A percentile compares a stretch with the other conserved stretches of the same genome.
Evolutionary conservation across 2,888 invertebrate genomes (phyloP).

Genomic region (Drosophila aldrichi): DNA sequence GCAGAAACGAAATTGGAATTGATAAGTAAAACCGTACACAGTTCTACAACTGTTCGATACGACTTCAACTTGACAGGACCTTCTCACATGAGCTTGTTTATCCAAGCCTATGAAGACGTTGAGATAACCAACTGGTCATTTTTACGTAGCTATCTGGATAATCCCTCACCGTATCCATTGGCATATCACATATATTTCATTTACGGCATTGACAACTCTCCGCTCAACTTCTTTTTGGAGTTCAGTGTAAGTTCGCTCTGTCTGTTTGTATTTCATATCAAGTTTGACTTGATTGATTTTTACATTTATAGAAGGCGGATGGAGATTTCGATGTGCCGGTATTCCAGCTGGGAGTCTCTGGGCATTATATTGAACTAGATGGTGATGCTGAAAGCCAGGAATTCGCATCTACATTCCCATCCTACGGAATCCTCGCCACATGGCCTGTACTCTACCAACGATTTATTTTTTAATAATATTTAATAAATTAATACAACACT

Average conservation of each 20-base stretch:
- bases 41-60: conserved; percentile 51
- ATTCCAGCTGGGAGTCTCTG: conserved; percentile 85
- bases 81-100: conserved; percentile 73
- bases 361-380: conserved; percentile 84
- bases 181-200: conserved; percentile 74
- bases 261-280: background rate
- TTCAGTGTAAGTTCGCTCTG: conserved; percentile 42
- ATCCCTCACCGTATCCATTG: conserved; percentile 17
- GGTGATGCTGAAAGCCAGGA: conserved; percentile 85
- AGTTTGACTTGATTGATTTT: background rate
- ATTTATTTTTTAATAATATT: conserved; percentile 33
- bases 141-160: conserved; percentile 56
- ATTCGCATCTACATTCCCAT: conserved; percentile 84
- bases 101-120: conserved; percentile 66
- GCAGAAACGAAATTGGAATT: conserved; percentile 58
- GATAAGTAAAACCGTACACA: conserved; percentile 54
- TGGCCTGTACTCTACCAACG: conserved; percentile 86
- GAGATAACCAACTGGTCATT: conserved; percentile 77
- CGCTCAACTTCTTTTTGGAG: conserved; percentile 72
- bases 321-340: conserved; percentile 61
- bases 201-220: conserved; percentile 67
- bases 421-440: conserved; percentile 85
- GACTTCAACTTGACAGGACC: conserved; percentile 76
- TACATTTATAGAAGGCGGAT: conserved; percentile 46
- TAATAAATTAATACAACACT: background rate